Evolutionary conservation across 2,797 vertebrate species (phyloP), one percentile per base, ranked within the genome.

Genomic region (Podarcis lilfordi): DNA sequence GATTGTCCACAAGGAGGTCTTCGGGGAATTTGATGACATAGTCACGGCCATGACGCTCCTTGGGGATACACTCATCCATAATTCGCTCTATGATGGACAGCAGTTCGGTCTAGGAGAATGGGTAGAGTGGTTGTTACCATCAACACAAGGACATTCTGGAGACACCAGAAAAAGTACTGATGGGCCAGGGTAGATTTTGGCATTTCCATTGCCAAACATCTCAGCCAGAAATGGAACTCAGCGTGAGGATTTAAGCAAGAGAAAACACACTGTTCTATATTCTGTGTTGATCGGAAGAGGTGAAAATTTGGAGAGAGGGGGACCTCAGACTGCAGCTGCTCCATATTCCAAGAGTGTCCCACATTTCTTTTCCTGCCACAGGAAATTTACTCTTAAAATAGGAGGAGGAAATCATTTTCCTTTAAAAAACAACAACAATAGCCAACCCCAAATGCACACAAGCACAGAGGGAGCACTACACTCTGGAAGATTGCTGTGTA

Each of bases 21-120:
- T 97, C 97, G 0, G 97, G 97, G 80, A 97, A 97, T 84, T 97
- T 97, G 86, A 96, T 87, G 32, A 96, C 92, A 87, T 97, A 97
- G 90, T 97, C 97, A 0, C 97, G 95, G 88, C 94, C 95, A 85
- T 94, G 92, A 29, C 97, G 92, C 91, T 97, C 94, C 0, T 86
- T 94, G 35, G 96, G 94, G 79, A 97, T 96, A 91, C 95, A 96
- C 64, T 96, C 96, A 19, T 97, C 95, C 96, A 97, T 96, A 87
- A 97, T 96, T 37, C 64, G 94, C 92, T 97, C 96, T 83, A 97
- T 92, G 35, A 96, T 79, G 1, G 93, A 87, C 85, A 97, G 92
- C 91, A 97, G 90, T 8, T 93, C 96, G 75, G 96, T 96, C 97
- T 97, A 92, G 50, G 75, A 71, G 9, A 90, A 71, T 27, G 8